Conservation (phyloP, 1,140 invertebrate species). For the Piezodorus guildinii region DNA sequence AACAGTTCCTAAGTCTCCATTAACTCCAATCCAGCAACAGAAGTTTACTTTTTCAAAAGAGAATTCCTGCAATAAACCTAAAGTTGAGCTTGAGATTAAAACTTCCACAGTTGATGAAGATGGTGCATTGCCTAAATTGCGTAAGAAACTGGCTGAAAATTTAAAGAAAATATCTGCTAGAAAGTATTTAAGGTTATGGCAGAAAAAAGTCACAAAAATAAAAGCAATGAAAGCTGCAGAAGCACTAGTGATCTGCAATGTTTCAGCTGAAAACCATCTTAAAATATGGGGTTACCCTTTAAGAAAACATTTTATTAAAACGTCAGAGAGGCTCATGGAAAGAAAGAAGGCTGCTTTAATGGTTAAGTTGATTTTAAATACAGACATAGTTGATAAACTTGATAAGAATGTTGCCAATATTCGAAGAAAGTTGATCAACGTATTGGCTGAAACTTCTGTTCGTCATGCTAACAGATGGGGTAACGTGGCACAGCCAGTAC, state of each 20-base stretch:
- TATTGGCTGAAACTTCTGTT: slow-evolving; percentile 12
- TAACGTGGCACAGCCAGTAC: slow-evolving; percentile 14
- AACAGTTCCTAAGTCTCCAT: no score
- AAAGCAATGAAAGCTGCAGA: slow-evolving; percentile 17
- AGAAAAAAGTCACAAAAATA: slow-evolving; percentile 23
- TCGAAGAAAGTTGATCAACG: slow-evolving; percentile 17
- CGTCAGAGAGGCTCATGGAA: slow-evolving; percentile 17
- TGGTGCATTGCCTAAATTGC: slow-evolving; percentile 20
- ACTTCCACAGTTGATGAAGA: neutral
- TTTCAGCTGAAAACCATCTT: slow-evolving; percentile 22
- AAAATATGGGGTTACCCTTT: slow-evolving; percentile 23
- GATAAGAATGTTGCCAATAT: slow-evolving; percentile 16
- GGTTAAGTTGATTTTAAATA: slow-evolving; percentile 19
- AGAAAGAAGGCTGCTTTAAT: slow-evolving; percentile 19
- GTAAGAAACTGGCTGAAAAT: slow-evolving; percentile 24
- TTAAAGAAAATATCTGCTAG: slow-evolving; percentile 22
- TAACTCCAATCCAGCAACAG: no score
- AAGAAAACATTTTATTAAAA: neutral
- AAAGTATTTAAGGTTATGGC: slow-evolving; percentile 25
- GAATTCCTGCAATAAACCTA: no score
- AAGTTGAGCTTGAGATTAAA: no score
- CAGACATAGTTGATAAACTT: slow-evolving; percentile 18
- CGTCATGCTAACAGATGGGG: slow-evolving; percentile 13
- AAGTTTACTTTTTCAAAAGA: no score
- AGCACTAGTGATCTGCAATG: slow-evolving; percentile 9